Base-by-base conservation (phyloP, 2,888 invertebrate species). In the Agrochola circellaris region DNA sequence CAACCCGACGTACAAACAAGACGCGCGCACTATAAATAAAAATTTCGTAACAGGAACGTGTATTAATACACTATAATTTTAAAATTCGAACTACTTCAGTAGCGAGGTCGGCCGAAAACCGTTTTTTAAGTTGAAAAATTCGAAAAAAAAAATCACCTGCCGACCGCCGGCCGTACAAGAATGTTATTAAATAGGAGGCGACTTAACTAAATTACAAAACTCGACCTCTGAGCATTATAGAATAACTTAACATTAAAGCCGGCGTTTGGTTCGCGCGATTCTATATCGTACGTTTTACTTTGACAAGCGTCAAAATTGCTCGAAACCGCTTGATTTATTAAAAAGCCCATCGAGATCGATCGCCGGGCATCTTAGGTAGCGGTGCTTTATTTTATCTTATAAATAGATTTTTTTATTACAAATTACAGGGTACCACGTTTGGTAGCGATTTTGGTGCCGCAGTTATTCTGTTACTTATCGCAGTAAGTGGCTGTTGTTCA, bases 351-450 rank as follows among this genome's bases (percentile, higher is more conserved):
- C 79, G 92, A 93, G 95, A 95, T 95, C 96, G 95, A 96, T 96
- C 95, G 93, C 86, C 92, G 89, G 91, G 94, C 93, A 94, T 95
- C 95, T 96, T 96, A 96, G 96, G 96, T 95, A 96, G 96, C 96
- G 92, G 93, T 95, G 94, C 94, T 94, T 96, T 94, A 95, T 96
- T 96, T 96, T 96, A 94, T 95, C 95, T 96, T 95, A 96, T 96
- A 96, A 96, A 96, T 96, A 96, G 96, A 96, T 96, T 96, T 96
- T 96, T 96, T 96, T 96, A 96, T 95, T 93, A 95, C 94, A 96
- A 96, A 96, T 96, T 96, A 96, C 94, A 96, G 96, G 96, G 95
- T 96, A 95, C 95, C 93, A 92, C 94, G 94, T 95, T 96, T 96
- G 95, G 96, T 96, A 96, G 96, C 96, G 95, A 95, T 96, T 95